Evolutionary conservation across 2,888 invertebrate genomes (phyloP).

Genomic region (Oscheius onirici): DNA sequence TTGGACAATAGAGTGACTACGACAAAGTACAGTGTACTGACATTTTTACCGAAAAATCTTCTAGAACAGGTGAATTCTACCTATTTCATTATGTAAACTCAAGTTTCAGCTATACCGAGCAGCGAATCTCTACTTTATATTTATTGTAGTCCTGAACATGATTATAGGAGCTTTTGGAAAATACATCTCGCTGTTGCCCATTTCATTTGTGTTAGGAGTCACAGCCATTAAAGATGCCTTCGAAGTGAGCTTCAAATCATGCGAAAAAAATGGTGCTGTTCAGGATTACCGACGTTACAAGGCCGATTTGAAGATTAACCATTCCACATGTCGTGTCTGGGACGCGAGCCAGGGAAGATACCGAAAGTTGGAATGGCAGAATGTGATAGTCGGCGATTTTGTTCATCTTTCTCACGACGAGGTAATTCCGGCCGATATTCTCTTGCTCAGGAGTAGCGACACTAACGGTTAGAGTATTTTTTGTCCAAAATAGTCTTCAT

Average conservation of each 20-base stretch:
- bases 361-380: slow-evolving; percentile 86
- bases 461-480: slow-evolving; percentile 37
- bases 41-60: slow-evolving; percentile 93
- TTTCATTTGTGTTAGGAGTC: slow-evolving; percentile 90
- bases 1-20: slow-evolving; percentile 87
- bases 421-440: slow-evolving; percentile 92
- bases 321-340: slow-evolving; percentile 87
- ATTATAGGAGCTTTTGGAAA: slow-evolving; percentile 77
- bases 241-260: slow-evolving; percentile 79
- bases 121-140: slow-evolving; percentile 96
- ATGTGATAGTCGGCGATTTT: slow-evolving; percentile 89
- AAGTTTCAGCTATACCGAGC: slow-evolving; percentile 89
- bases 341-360: slow-evolving; percentile 57
- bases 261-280: slow-evolving; percentile 74
- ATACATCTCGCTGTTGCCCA: slow-evolving; percentile 80
- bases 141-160: slow-evolving; percentile 94
- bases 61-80: slow-evolving; percentile 79
- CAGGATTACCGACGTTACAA: slow-evolving; percentile 88
- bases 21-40: slow-evolving; percentile 91
- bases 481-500: slow-evolving; percentile 53
- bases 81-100: not conserved
- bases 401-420: slow-evolving; percentile 95
- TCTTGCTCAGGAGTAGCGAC: slow-evolving; percentile 77
- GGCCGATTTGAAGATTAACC: slow-evolving; percentile 92
- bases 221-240: slow-evolving; percentile 97